Conservation (phyloP, 1,140 invertebrate genomes). For the Odontomachus brunneus region DNA sequence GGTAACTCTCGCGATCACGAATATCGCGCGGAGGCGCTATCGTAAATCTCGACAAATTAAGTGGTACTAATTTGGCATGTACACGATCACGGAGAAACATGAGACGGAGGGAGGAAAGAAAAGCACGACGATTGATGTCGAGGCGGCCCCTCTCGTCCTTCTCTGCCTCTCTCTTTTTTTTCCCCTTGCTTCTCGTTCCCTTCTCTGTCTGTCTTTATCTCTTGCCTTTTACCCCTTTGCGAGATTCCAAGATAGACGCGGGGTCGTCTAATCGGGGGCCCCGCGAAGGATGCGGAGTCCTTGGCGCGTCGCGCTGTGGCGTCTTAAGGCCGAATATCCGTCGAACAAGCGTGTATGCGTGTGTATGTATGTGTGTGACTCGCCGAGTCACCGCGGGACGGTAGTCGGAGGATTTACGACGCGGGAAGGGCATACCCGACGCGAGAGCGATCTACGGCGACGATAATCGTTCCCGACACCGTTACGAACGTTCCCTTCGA, state of each 20-base stretch:
- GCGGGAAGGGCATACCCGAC: conserved; percentile 12
- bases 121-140: too few relatives aligned
- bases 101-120: background rate
- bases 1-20: conserved; percentile 9
- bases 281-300: conserved; percentile 6
- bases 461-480: conserved; percentile 29
- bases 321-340: conserved; percentile 18
- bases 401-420: conserved; percentile 37
- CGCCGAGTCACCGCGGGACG: conserved; percentile 16
- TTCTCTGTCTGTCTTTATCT: too few relatives aligned
- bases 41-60: conserved; percentile 49
- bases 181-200: background rate
- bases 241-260: conserved; percentile 18
- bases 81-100: background rate
- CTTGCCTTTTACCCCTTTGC: too few relatives aligned
- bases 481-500: conserved; percentile 26
- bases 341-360: too few relatives aligned
- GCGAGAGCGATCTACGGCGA: conserved; percentile 31
- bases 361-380: conserved; percentile 17
- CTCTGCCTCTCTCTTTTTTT: conserved; percentile 8
- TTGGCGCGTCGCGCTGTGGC: background rate
- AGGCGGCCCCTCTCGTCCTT: too few relatives aligned
- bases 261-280: conserved; percentile 1
- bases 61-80: conserved; percentile 20
- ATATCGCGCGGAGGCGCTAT: background rate